Evolutionary conservation across 2,888 invertebrate species (phyloP).

Genomic region (Ryuthela nishihirai): DNA sequence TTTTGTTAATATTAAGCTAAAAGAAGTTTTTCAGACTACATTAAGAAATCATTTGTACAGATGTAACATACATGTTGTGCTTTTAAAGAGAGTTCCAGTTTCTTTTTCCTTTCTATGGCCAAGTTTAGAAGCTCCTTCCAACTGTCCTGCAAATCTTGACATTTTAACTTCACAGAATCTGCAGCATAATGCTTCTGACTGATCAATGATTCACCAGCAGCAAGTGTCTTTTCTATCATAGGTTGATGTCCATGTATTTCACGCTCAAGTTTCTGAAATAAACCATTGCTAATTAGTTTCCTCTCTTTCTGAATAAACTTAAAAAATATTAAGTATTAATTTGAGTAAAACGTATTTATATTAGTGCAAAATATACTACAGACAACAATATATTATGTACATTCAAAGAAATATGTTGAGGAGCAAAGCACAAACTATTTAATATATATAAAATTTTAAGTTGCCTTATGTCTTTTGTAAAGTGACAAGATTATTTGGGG

Average conservation of each 20-base stretch:
- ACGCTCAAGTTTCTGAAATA: conserved; percentile 70
- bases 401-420: too few relatives aligned
- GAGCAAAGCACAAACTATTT: too few relatives aligned
- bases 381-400: too few relatives aligned
- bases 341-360: too few relatives aligned
- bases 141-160: conserved; percentile 64
- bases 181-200: conserved; percentile 75
- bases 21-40: too few relatives aligned
- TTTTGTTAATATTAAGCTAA: too few relatives aligned
- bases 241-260: conserved; percentile 84
- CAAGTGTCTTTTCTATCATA: conserved; percentile 74
- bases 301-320: background rate
- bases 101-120: conserved; percentile 66
- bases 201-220: conserved; percentile 70
- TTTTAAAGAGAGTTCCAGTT: conserved; percentile 77
- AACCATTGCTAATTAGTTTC: conserved; percentile 4
- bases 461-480: too few relatives aligned
- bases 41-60: too few relatives aligned
- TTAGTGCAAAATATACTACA: too few relatives aligned
- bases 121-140: conserved; percentile 71
- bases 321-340: too few relatives aligned
- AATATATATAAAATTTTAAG: too few relatives aligned
- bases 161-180: conserved; percentile 64
- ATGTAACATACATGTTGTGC: conserved; percentile 68
- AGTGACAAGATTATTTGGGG: too few relatives aligned